Evolutionary conservation across 2,888 invertebrate genomes (phyloP), one percentile per base, ranked within the genome.

Genomic region (Blera fallax): DNA sequence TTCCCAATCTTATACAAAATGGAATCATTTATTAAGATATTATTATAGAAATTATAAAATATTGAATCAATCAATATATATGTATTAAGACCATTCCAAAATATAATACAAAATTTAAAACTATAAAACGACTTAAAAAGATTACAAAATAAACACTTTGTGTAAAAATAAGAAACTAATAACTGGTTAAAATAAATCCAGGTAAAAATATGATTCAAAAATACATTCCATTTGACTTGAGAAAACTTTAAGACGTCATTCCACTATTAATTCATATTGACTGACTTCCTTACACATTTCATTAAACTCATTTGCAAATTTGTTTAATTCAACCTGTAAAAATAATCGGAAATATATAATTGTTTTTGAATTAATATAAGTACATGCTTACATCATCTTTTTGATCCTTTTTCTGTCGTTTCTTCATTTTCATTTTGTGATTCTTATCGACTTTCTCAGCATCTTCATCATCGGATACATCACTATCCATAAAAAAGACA

Each of bases 251-350:
- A 7, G 2, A 62, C 16, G n/a, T 84, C 64, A 90, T 85, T 91
- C 91, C 29, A 91, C 80, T n/a, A 90, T 67, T 4, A 92, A 14
- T 21, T 90, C 80, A 87, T 89, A 92, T n/a, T 89, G 81, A 4
- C 90, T 89, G 6, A 91, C 90, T 77, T 92, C 91, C 40, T 89
- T 88, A 52, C 90, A 91, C 89, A 91, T 89, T 65, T 89, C 88
- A 72, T 91, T 91, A 69, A 92, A 92, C 45, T 91, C 90, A n/a
- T 88, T 87, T 4, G 89, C 87, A 52, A 90, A 92, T 6, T 89
- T 83, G 0, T 89, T 67, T 3, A 92, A 43, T 24, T 90, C 89
- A 1, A 77, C 76, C 87, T 88, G 50, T 7, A 78, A 87, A 43
- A 40, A 56, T 29, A 60, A 16, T 11, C 14, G n/a, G 18, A 37